Base-by-base conservation (phyloP, 1,140 invertebrate genomes). In the Drosophila rufa region DNA sequence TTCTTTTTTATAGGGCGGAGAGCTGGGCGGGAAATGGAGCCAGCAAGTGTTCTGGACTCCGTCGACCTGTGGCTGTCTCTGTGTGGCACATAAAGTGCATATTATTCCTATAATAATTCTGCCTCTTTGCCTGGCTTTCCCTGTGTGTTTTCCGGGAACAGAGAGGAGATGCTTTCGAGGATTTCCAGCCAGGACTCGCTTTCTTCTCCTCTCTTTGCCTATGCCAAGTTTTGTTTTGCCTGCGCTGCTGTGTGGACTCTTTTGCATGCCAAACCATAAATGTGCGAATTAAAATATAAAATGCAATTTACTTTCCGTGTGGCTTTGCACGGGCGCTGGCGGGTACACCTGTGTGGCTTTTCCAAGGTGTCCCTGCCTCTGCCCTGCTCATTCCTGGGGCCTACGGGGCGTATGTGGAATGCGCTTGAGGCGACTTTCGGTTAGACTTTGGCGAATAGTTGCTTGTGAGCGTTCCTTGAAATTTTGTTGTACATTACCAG, bases 201-300 rank as follows among this genome's bases (percentile, higher is more conserved):
- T 51, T 80, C 36, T 56, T 62, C 60, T 38, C 36, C 33, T 27
- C 22, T 50, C 56, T 45, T 45, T n/a, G 36, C 19, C 64, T 61
- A 27, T 22, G 43, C 38, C 33, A 71, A 73, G 53, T 73, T 71
- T 73, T 50, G 69, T 74, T 73, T 73, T 59, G 53, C 53, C 38
- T 36, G 42, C 38, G 36, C 48, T 56, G 40, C 66, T 50, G 56
- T 55, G 22, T 17, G 30, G 40, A 62, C 59, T 75, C 73, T 25
- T 75, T 75, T 65, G 80, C 80, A 80, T 80, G 82, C 66, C 55
- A 81, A 73, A 67, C 61, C 79, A 78, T 78, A 81, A 86, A 79
- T 86, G 82, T 79, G 74, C 79, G 75, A 86, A 85, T 81, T 85
- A 87, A 86, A 85, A 82, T 79, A 78, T 75, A 62, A 79, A 86